Conservation (phyloP, 2,797 vertebrate species). For the Tenualosa ilisha region DNA sequence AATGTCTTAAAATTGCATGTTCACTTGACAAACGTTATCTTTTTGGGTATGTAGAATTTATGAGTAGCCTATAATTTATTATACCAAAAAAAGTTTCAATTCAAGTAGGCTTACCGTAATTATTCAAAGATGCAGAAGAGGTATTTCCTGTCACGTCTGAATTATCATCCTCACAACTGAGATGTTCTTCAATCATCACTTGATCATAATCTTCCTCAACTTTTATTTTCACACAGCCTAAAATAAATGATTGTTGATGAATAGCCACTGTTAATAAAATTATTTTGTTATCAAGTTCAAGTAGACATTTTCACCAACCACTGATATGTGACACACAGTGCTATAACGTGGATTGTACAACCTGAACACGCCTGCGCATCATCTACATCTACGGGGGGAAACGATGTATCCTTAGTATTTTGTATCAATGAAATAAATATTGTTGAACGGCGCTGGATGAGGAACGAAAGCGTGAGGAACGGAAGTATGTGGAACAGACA, state of each 20-base stretch:
- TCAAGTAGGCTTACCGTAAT: not conserved
- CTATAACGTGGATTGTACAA: not conserved
- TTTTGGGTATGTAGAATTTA: no score
- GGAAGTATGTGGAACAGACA: not conserved
- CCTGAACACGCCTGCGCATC: not conserved
- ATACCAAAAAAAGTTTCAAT: no score
- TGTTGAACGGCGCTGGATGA: no score
- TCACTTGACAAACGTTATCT: no score
- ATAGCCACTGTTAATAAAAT: not conserved
- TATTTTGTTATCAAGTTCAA: not conserved
- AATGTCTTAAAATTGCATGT: not conserved
- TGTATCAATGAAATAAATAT: not conserved
- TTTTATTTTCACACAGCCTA: slow-evolving; percentile 35
- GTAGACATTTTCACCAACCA: not conserved
- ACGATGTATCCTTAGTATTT: not conserved
- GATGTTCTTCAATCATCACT: slow-evolving; percentile 30
- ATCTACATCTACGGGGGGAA: not conserved
- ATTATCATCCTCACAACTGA: not conserved
- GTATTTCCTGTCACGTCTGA: not conserved
- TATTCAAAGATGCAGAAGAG: not conserved
- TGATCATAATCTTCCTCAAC: slow-evolving; percentile 44
- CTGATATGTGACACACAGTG: not conserved
- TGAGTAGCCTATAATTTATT: no score
- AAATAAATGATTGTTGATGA: not conserved
- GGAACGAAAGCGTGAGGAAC: no score